Evolutionary conservation across 2,797 vertebrate genomes (phyloP).

Genomic region (Picus viridis): DNA sequence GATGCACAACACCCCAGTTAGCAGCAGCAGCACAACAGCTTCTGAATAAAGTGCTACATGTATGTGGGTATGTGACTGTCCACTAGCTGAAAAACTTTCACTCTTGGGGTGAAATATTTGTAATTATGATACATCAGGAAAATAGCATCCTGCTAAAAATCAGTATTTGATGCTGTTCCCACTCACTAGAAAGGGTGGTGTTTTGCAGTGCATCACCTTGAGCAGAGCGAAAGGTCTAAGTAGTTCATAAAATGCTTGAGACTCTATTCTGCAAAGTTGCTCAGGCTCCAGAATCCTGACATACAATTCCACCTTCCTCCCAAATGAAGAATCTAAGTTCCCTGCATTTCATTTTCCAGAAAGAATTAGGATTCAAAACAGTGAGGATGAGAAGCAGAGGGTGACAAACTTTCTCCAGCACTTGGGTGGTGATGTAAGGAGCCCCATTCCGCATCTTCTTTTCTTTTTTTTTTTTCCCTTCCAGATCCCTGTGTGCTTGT

Average conservation of each 20-base stretch:
- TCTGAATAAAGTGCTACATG: neutral
- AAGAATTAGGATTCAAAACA: neutral
- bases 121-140: too few relatives aligned
- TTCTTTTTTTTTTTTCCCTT: too few relatives aligned
- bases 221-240: neutral
- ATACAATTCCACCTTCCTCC: neutral
- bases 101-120: neutral
- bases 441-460: too few relatives aligned
- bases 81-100: neutral
- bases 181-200: neutral
- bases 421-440: neutral
- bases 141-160: neutral
- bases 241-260: neutral
- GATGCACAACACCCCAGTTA: neutral
- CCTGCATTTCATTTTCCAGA: neutral
- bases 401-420: conserved; percentile 1
- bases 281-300: neutral
- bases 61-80: neutral
- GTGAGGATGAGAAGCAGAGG: neutral
- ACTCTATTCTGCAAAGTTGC: neutral
- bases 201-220: too few relatives aligned
- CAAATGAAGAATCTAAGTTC: neutral
- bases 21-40: neutral
- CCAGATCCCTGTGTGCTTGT: neutral
- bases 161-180: neutral